Evolutionary conservation across 2,888 invertebrate species (phyloP).

Genomic region (Acanthosoma haemorrhoidale): DNA sequence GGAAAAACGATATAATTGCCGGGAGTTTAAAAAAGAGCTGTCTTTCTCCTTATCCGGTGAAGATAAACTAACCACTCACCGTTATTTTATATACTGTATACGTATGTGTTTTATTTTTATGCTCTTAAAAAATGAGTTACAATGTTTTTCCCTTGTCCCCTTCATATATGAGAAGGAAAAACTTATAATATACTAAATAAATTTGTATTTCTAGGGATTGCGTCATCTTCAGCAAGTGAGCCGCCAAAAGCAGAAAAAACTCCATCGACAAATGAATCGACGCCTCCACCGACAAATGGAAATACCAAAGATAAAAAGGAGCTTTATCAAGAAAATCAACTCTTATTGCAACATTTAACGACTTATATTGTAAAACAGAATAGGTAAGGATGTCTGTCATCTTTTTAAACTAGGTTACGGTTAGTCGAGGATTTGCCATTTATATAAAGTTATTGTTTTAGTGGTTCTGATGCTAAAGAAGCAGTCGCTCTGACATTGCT

Average conservation of each 20-base stretch:
- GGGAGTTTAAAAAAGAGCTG: no score
- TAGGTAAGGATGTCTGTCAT: constrained; percentile 42
- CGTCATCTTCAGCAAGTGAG: constrained; percentile 24
- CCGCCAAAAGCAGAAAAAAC: constrained; percentile 33
- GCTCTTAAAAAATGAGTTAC: no score
- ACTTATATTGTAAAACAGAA: constrained; percentile 67
- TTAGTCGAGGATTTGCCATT: not conserved
- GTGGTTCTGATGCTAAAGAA: constrained; percentile 46
- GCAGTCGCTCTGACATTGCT: constrained; percentile 61
- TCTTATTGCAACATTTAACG: constrained; percentile 63
- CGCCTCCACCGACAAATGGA: constrained; percentile 16
- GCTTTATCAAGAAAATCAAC: constrained; percentile 60
- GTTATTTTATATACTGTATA: no score
- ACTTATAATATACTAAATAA: no score
- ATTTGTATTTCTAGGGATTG: not conserved
- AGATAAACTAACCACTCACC: no score
- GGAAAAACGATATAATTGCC: no score
- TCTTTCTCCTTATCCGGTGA: no score
- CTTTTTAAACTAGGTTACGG: not conserved
- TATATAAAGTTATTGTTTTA: constrained; percentile 2
- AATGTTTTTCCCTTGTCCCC: no score
- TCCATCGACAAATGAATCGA: constrained; percentile 26
- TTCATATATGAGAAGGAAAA: no score
- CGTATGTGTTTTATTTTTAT: no score
- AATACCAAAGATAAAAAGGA: constrained; percentile 24